phyloP scores from a whole-genome alignment of 2,888 invertebrate genomes.

The Caenorhabditis imperialis region DNA sequence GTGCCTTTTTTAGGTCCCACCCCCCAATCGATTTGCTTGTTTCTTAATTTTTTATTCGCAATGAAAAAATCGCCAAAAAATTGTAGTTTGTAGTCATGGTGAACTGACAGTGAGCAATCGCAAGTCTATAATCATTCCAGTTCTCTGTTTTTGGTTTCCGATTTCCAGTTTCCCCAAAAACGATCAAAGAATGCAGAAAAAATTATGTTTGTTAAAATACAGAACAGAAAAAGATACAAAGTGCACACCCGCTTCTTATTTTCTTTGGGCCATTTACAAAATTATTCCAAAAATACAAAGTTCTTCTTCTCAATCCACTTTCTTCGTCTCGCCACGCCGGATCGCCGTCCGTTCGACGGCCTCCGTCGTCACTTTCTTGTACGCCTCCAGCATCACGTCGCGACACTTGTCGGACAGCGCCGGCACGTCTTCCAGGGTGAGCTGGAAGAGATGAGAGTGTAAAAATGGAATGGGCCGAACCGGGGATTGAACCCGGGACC shows the following conservation, averaged over 20 bases:
- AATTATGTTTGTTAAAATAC: background rate
- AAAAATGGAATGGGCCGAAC: constrained; percentile 62
- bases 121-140: too few relatives aligned
- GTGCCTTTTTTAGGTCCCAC: constrained; percentile 6
- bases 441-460: constrained; percentile 30
- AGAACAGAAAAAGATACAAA: too few relatives aligned
- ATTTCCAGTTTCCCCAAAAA: background rate
- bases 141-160: background rate
- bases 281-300: constrained; percentile 6
- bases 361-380: constrained; percentile 58
- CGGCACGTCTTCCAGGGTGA: constrained; percentile 66
- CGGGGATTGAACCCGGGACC: constrained; percentile 76
- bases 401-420: constrained; percentile 60
- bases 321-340: constrained; percentile 17
- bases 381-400: constrained; percentile 61
- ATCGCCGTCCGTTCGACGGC: constrained; percentile 45
- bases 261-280: background rate
- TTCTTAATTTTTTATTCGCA: background rate
- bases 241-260: too few relatives aligned
- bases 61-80: background rate
- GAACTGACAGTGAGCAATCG: too few relatives aligned
- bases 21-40: background rate
- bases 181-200: background rate
- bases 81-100: too few relatives aligned
- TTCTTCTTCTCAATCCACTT: constrained; percentile 37